Percentiles rank a stretch among this genome's conserved stretches.
phyloP scores from a whole-genome alignment of 1,140 invertebrate species.

The Glossosoma conforme region DNA sequence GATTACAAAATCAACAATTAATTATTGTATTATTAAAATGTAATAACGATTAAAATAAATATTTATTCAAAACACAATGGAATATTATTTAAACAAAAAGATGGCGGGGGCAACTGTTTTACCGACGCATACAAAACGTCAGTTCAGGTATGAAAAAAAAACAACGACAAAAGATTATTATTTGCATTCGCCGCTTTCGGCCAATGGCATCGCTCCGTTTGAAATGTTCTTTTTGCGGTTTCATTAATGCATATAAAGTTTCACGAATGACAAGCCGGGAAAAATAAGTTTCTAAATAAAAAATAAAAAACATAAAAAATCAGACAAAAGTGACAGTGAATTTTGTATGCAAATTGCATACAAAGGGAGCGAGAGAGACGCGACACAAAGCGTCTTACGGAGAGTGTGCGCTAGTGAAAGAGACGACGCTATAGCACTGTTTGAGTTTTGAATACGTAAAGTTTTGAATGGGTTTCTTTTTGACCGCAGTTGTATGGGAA shows the following conservation, averaged over 20 bases:
- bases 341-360: background rate
- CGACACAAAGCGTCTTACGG: background rate
- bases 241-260: slow-evolving; percentile 5
- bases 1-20: no score
- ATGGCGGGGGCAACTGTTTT: no score
- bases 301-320: background rate
- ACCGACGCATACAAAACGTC: no score
- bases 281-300: slow-evolving; percentile 12
- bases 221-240: no score
- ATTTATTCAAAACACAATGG: no score
- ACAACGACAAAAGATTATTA: no score
- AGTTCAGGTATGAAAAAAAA: no score
- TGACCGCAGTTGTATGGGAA: slow-evolving; percentile 17
- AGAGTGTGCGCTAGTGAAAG: slow-evolving; percentile 3
- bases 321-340: slow-evolving; percentile 8
- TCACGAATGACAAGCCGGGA: slow-evolving; percentile 16
- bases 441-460: slow-evolving; percentile 16
- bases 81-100: no score
- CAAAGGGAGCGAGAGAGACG: background rate
- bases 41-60: no score
- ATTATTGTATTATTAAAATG: no score
- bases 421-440: slow-evolving; percentile 1
- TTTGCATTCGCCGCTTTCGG: no score
- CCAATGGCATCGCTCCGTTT: no score
- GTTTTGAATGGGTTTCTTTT: slow-evolving; percentile 21